Conservation (phyloP, 1,140 invertebrate genomes). For the Eciton burchellii region DNA sequence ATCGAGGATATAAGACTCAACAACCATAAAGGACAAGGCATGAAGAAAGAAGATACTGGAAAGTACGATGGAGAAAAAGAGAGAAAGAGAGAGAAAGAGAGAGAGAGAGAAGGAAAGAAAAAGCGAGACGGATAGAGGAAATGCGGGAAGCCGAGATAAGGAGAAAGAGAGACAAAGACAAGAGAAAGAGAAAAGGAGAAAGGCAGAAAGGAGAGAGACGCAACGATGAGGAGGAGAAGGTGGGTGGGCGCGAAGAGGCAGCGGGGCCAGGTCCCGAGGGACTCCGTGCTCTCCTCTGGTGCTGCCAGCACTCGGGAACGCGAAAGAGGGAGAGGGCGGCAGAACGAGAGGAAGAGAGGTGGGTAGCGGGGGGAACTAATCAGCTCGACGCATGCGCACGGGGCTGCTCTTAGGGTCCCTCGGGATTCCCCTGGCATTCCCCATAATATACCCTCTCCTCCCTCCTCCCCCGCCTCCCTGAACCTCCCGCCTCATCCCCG, state of each 20-base stretch:
- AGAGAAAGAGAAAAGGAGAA: constrained; percentile 26
- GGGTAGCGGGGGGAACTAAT: constrained; percentile 80
- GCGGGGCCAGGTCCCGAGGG: constrained; percentile 81
- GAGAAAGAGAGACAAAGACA: constrained; percentile 8
- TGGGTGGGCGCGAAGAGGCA: constrained; percentile 74
- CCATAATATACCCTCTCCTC: constrained; percentile 78
- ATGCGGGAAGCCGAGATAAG: neutral
- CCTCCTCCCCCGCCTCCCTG: constrained; percentile 61
- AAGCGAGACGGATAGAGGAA: neutral
- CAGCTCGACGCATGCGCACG: constrained; percentile 82
- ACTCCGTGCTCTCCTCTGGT: constrained; percentile 81
- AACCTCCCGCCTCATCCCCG: constrained; percentile 50
- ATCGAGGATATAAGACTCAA: constrained; percentile 55
- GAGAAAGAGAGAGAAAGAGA: neutral
- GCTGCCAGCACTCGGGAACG: constrained; percentile 80
- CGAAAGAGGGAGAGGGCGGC: constrained; percentile 60
- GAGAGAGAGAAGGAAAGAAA: constrained; percentile 6
- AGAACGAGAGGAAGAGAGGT: constrained; percentile 46
- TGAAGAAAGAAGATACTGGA: constrained; percentile 3
- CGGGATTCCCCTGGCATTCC: constrained; percentile 81
- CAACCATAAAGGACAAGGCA: constrained; percentile 47
- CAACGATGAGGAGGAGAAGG: constrained; percentile 62
- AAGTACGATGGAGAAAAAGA: neutral
- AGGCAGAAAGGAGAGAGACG: constrained; percentile 10
- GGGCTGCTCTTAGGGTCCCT: constrained; percentile 77